Conservation (phyloP, 2,797 vertebrate species). For the Phalanger gymnotis region DNA sequence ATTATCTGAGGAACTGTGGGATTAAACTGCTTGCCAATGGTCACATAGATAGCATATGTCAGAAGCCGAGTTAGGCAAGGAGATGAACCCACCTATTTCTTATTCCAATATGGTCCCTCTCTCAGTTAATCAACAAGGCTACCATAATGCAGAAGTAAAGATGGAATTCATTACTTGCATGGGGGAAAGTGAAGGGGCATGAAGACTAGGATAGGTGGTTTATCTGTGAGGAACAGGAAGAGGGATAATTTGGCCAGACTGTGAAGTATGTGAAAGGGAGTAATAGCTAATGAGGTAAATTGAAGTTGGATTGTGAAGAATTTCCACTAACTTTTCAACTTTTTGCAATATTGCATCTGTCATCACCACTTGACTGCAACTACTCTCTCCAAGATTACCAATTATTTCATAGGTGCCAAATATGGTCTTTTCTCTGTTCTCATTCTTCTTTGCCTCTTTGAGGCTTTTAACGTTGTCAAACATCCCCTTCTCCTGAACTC, state of each 20-base stretch:
- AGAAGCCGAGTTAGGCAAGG: not conserved
- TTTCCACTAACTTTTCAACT: not conserved
- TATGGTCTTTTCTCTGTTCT: not conserved
- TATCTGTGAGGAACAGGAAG: not conserved
- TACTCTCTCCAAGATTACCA: not conserved
- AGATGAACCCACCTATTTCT: not conserved
- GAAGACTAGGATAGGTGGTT: not conserved
- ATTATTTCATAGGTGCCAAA: not conserved
- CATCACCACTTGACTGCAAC: not conserved
- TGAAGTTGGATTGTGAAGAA: not conserved
- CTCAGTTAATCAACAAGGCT: not conserved
- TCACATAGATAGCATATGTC: not conserved
- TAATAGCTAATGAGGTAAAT: not conserved
- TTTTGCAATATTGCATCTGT: not conserved
- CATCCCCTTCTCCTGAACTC: not conserved
- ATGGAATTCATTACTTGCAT: not conserved
- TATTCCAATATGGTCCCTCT: not conserved
- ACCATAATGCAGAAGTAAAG: not conserved
- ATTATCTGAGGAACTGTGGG: not conserved
- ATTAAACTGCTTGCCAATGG: not conserved
- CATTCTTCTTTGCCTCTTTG: not conserved
- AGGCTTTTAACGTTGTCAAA: not conserved
- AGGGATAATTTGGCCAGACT: not conserved
- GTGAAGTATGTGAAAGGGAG: not conserved
- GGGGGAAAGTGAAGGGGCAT: not conserved